Evolutionary conservation across 2,113 vertebrate genomes (phyloP).

Genomic region (Haemorhous mexicanus): DNA sequence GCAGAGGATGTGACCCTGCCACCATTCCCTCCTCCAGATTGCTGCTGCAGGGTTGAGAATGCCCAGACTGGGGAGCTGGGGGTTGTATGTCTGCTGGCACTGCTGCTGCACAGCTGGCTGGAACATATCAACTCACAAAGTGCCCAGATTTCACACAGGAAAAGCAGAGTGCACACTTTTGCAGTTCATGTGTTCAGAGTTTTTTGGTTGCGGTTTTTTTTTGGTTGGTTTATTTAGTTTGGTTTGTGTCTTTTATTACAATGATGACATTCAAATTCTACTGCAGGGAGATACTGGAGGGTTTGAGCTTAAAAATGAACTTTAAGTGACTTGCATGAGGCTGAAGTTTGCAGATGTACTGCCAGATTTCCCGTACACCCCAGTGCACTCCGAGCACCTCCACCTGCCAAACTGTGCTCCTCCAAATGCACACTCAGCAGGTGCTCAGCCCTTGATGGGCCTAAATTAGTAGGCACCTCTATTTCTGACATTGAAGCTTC

Average conservation of each 20-base stretch:
- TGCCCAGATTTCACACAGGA: neutral
- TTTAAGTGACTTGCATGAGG: neutral
- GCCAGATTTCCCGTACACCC: neutral
- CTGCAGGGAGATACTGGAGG: neutral
- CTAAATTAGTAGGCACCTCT: neutral
- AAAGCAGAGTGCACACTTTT: neutral
- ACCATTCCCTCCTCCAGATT: neutral
- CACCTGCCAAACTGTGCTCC: neutral
- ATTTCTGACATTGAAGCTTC: neutral
- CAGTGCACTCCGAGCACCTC: neutral
- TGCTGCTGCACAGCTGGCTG: neutral
- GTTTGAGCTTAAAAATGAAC: neutral
- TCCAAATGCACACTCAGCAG: neutral
- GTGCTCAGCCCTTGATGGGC: neutral
- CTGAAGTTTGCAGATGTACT: neutral
- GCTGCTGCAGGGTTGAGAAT: neutral
- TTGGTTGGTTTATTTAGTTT: neutral
- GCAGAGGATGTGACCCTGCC: neutral
- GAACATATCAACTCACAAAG: neutral
- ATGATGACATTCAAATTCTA: neutral
- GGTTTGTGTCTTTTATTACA: neutral
- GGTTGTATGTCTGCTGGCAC: neutral
- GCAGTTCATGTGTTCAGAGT: neutral
- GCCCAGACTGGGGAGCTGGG: neutral
- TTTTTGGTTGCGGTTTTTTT: rapidly evolving